These are phyloP conservation scores for Dioctria rufipes DNA, from an alignment of 2,888 invertebrate genomes.

Conservation along the genomic window DNA sequence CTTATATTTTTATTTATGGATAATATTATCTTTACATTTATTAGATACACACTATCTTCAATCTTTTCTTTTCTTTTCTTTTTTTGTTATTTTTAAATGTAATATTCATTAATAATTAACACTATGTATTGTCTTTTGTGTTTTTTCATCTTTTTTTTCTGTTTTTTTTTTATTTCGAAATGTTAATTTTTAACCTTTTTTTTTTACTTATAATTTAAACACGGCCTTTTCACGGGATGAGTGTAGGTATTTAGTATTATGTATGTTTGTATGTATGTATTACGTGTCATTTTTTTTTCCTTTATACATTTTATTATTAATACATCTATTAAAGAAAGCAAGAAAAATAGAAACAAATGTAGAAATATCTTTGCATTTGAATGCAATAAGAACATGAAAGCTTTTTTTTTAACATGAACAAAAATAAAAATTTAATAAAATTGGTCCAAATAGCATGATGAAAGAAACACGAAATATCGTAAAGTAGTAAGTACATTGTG, in stretches of 20 bases:
- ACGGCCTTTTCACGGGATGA: neutral
- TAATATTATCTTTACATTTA: constrained; percentile 46
- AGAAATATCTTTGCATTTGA: too few relatives aligned
- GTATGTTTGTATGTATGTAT: too few relatives aligned
- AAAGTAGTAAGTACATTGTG: too few relatives aligned
- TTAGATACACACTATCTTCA: constrained; percentile 30
- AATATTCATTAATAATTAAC: constrained; percentile 56
- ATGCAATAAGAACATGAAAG: too few relatives aligned
- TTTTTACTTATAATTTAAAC: constrained; percentile 39
- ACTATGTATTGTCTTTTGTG: constrained; percentile 59
- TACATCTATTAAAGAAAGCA: too few relatives aligned
- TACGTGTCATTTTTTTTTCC: neutral
- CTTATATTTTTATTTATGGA: constrained; percentile 26
- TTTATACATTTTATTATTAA: neutral
- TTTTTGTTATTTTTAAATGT: constrained; percentile 33
- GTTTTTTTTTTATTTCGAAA: constrained; percentile 33
- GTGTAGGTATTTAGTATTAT: too few relatives aligned
- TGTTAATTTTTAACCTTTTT: constrained; percentile 31
- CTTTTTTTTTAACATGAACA: too few relatives aligned
- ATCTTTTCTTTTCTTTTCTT: constrained; percentile 21
- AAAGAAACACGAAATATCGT: too few relatives aligned
- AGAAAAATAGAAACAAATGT: too few relatives aligned
- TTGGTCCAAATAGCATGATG: too few relatives aligned
- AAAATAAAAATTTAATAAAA: too few relatives aligned
- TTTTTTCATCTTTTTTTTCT: constrained; percentile 28